phyloP scores from a whole-genome alignment of 2,888 invertebrate species.

The Embidobia sp. region DNA sequence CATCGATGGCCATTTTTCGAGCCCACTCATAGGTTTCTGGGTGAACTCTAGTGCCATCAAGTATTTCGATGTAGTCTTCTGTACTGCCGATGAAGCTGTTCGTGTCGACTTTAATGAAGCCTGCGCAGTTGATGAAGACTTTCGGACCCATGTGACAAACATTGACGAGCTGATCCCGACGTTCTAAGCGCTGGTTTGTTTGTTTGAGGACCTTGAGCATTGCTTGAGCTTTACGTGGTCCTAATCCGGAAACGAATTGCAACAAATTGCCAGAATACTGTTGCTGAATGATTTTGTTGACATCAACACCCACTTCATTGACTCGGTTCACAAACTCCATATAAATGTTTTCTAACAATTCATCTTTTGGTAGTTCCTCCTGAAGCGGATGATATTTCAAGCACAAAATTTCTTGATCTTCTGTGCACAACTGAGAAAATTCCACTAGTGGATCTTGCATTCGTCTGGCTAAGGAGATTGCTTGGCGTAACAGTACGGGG shows the following conservation, averaged over 20 bases:
- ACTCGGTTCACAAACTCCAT: conserved; percentile 96
- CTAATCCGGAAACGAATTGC: conserved; percentile 98
- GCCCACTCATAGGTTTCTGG: conserved; percentile 99
- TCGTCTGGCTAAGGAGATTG: conserved; percentile 94
- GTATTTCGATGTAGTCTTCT: conserved; percentile 96
- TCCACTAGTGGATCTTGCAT: conserved; percentile 98
- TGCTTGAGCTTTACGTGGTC: conserved; percentile 96
- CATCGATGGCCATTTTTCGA: conserved; percentile 99
- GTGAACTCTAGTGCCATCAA: conserved; percentile 98
- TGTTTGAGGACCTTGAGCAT: conserved; percentile 93
- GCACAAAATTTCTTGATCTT: conserved; percentile 98
- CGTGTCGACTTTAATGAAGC: conserved; percentile 99
- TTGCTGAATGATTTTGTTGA: conserved; percentile 95
- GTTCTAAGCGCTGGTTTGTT: conserved; percentile 95
- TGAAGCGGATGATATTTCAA: conserved; percentile 94
- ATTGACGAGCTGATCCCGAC: conserved; percentile 95
- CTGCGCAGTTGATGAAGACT: conserved; percentile 99
- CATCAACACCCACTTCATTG: conserved; percentile 99
- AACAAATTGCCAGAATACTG: conserved; percentile 93
- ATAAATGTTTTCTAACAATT: conserved; percentile 91
- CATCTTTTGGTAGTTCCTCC: conserved; percentile 88
- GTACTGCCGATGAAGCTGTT: conserved; percentile 96
- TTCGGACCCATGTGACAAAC: conserved; percentile 98
- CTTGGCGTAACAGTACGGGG: conserved; percentile 94
- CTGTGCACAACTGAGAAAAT: conserved; percentile 96